A percentile compares a stretch with the other conserved stretches of the same genome.
These are phyloP conservation scores for Cephalopachus bancanus DNA, from an alignment of 2,797 vertebrate species.

Conservation along the genomic window DNA sequence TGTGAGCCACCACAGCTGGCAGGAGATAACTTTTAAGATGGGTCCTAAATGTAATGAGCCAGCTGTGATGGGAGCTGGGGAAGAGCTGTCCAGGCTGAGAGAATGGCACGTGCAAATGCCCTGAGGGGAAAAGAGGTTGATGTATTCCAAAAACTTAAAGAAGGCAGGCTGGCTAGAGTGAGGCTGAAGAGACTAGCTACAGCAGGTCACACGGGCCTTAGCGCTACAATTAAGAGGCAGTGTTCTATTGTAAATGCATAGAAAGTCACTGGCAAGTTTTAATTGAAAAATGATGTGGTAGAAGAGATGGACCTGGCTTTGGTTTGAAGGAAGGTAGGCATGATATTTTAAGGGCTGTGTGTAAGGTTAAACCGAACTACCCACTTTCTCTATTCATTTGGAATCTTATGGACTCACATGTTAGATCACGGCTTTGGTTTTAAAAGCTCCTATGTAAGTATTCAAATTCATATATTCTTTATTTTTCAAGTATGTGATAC, in stretches of 20 bases:
- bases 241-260: not conserved
- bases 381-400: slow-evolving; percentile 6
- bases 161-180: not conserved
- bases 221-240: not conserved
- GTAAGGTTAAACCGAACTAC: not conserved
- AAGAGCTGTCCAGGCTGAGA: not conserved
- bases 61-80: not conserved
- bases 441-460: not conserved
- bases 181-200: not conserved
- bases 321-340: slow-evolving; percentile 1
- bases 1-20: too few relatives aligned
- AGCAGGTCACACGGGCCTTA: not conserved
- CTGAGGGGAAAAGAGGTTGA: not conserved
- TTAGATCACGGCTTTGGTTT: slow-evolving; percentile 8
- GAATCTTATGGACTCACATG: not conserved
- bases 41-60: not conserved
- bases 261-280: slow-evolving; percentile 9
- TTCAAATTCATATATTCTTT: slow-evolving; percentile 19
- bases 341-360: not conserved
- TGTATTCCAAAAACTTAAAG: not conserved
- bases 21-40: not conserved
- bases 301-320: not conserved
- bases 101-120: not conserved
- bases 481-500: slow-evolving; percentile 31
- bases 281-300: not conserved